phyloP scores from a whole-genome alignment of 2,888 invertebrate genomes.

The Trypoxylon attenuatum region DNA sequence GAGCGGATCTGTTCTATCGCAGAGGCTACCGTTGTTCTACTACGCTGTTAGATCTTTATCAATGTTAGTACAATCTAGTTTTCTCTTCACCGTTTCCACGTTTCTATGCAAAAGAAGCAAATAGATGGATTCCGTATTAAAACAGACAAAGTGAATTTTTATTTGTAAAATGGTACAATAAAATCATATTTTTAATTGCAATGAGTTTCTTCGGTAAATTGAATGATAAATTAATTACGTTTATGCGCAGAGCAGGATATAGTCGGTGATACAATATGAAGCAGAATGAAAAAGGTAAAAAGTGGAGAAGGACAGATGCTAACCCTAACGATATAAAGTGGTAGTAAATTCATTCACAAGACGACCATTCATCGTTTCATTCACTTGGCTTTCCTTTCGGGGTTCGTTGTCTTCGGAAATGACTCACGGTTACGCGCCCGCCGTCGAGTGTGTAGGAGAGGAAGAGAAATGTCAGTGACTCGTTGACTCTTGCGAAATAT shows the following conservation, averaged over 20 bases:
- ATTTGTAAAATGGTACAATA: no score
- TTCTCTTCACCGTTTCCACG: no score
- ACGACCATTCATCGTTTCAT: conserved; percentile 61
- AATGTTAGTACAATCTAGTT: no score
- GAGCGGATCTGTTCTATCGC: no score
- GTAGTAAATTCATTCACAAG: conserved; percentile 66
- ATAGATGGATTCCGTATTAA: no score
- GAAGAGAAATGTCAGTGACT: conserved; percentile 60
- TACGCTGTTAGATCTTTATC: no score
- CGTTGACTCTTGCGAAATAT: conserved; percentile 53
- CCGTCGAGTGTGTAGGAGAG: conserved; percentile 34
- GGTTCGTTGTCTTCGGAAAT: conserved; percentile 62
- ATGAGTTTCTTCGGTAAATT: background rate
- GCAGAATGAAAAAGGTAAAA: conserved; percentile 21
- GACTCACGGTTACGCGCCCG: conserved; percentile 54
- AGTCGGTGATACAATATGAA: background rate
- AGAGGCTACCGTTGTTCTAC: no score
- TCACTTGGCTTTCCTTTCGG: conserved; percentile 62
- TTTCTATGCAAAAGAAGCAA: no score
- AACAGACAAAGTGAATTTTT: no score
- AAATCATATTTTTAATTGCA: no score
- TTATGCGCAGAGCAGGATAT: background rate
- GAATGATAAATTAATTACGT: background rate
- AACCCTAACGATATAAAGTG: conserved; percentile 35
- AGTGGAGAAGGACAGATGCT: conserved; percentile 7